Percentiles rank a stretch among this genome's conserved stretches.
Conservation (phyloP, 2,113 vertebrate species). For the Atlantisia rogersi region DNA sequence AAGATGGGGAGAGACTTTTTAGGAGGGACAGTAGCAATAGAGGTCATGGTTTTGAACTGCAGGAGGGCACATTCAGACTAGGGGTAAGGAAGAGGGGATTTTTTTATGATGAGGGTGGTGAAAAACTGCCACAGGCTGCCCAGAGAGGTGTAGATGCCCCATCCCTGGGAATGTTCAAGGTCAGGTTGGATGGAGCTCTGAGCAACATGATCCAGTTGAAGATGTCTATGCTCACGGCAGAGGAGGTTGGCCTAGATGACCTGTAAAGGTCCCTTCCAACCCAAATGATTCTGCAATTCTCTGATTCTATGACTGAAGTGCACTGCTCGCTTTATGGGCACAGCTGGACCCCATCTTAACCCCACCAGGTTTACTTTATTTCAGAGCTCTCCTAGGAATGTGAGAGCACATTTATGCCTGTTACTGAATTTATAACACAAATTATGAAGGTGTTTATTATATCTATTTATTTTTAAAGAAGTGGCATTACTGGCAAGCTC, state of each 20-base stretch:
- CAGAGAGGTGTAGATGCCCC: too few species aligned
- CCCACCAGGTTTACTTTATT: background rate
- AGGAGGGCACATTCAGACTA: too few species aligned
- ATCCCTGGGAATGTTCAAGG: background rate
- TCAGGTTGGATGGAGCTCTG: fast-evolving
- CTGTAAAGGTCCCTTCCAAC: background rate
- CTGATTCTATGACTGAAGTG: background rate
- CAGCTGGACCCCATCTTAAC: background rate
- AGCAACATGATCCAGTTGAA: background rate
- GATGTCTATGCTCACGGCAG: background rate
- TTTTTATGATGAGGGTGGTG: too few species aligned
- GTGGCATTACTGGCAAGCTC: background rate
- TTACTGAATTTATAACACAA: background rate
- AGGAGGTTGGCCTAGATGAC: fast-evolving
- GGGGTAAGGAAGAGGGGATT: too few species aligned
- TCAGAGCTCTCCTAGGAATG: background rate
- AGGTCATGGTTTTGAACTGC: too few species aligned
- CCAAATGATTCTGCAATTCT: too few species aligned
- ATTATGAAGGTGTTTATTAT: background rate
- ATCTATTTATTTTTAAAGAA: background rate
- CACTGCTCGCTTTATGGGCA: background rate
- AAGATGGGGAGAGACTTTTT: background rate
- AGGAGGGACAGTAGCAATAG: too few species aligned
- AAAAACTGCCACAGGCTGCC: too few species aligned
- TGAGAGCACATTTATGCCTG: background rate